These are phyloP conservation scores for Lagodon rhomboides DNA, from an alignment of 2,797 vertebrate species.

Conservation along the genomic window DNA sequence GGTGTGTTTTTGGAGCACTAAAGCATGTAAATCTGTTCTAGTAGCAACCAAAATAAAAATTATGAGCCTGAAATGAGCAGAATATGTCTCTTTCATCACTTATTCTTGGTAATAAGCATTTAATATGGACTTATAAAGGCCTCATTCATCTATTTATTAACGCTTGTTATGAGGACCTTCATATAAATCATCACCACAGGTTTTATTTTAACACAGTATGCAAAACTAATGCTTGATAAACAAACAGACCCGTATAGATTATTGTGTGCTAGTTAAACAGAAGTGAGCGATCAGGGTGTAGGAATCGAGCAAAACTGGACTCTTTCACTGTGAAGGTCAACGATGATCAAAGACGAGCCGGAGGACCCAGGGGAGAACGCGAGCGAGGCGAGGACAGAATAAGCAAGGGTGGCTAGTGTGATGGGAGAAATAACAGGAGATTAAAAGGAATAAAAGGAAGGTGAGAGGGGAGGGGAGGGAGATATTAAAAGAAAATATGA, in stretches of 20 bases:
- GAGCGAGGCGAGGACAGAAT: conserved; percentile 26
- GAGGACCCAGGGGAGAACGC: conserved; percentile 7
- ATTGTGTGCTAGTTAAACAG: background rate
- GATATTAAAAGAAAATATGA: conserved; percentile 44
- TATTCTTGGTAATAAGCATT: no score
- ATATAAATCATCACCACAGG: background rate
- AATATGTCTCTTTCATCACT: no score
- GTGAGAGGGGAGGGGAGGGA: conserved; percentile 23
- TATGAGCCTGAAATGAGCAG: no score
- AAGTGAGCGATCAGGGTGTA: background rate
- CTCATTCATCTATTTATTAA: no score
- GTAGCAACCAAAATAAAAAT: no score
- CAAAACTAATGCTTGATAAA: background rate
- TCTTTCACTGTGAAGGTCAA: conserved; percentile 45
- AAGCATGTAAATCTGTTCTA: no score
- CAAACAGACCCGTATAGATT: background rate
- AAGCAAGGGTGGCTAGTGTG: conserved; percentile 20
- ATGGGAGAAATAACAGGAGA: conserved; percentile 41
- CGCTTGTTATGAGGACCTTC: no score
- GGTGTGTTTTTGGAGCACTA: no score
- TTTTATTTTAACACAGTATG: background rate
- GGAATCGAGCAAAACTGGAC: conserved; percentile 29
- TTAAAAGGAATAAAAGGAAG: conserved; percentile 45
- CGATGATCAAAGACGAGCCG: conserved; percentile 26
- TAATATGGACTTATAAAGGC: no score